Evolutionary conservation across 2,797 vertebrate species (phyloP).

Genomic region (Microchirus variegatus): DNA sequence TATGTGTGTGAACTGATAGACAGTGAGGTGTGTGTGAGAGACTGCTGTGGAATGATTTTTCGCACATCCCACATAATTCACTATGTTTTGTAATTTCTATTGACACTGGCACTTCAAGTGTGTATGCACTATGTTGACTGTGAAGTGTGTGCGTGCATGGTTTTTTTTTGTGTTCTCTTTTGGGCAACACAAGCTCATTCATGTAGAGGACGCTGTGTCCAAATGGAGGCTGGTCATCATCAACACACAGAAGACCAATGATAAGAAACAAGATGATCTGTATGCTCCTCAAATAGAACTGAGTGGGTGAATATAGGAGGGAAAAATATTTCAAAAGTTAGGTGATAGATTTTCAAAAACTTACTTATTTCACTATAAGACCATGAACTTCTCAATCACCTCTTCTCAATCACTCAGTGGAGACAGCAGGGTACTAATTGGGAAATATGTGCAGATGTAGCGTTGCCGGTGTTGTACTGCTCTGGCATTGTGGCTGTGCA

Average conservation of each 20-base stretch:
- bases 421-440: not conserved
- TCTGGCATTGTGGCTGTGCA: not conserved
- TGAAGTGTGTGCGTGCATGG: not conserved
- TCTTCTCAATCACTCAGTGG: not conserved
- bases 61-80: conserved; percentile 19
- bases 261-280: too few species aligned
- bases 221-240: too few species aligned
- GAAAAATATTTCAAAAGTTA: too few species aligned
- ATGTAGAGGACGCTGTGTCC: too few species aligned
- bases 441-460: not conserved
- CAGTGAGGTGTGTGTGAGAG: conserved; percentile 8
- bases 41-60: conserved; percentile 16
- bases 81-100: conserved; percentile 2
- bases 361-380: not conserved
- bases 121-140: conserved; percentile 4
- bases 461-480: not conserved
- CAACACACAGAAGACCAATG: too few species aligned
- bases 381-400: not conserved
- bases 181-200: conserved; percentile 1
- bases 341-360: not conserved
- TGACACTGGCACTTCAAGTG: not conserved
- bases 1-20: not conserved
- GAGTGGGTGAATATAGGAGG: too few species aligned
- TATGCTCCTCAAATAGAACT: too few species aligned
- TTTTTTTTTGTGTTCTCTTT: not conserved